A percentile compares a stretch with the other conserved stretches of the same genome.
Evolutionary conservation across 2,113 vertebrate genomes (phyloP).

Genomic region (Propithecus coquereli): DNA sequence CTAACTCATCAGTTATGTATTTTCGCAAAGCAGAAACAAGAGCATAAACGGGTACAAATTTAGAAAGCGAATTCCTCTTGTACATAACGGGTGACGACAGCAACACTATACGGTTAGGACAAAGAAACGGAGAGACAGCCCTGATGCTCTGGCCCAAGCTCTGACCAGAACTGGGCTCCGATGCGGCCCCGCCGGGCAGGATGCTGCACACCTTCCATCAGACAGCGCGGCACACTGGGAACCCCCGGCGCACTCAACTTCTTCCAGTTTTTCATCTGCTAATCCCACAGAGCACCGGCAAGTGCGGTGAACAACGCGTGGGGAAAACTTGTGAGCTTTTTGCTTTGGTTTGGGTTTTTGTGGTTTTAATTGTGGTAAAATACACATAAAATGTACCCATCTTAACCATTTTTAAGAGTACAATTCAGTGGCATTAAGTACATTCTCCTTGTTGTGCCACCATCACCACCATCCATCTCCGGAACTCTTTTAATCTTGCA

Average conservation of each 20-base stretch:
- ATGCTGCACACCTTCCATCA: neutral
- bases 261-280: neutral
- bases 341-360: neutral
- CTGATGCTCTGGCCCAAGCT: neutral
- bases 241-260: too few relatives aligned
- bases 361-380: neutral
- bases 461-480: neutral
- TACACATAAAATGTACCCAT: neutral
- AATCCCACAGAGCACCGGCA: neutral
- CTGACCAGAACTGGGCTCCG: neutral
- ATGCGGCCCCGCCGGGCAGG: rapidly evolving
- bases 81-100: neutral
- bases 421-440: neutral
- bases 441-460: too few relatives aligned
- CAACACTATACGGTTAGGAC: neutral
- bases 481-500: neutral
- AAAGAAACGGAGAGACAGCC: neutral
- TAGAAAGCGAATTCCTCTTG: neutral
- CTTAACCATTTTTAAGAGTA: neutral
- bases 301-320: neutral
- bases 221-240: neutral
- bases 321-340: neutral
- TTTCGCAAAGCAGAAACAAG: neutral
- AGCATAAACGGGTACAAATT: neutral
- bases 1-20: neutral